Evolutionary conservation across 2,888 invertebrate genomes (phyloP), one percentile per base, ranked within the genome.

Genomic region (Eupithecia inturbata): DNA sequence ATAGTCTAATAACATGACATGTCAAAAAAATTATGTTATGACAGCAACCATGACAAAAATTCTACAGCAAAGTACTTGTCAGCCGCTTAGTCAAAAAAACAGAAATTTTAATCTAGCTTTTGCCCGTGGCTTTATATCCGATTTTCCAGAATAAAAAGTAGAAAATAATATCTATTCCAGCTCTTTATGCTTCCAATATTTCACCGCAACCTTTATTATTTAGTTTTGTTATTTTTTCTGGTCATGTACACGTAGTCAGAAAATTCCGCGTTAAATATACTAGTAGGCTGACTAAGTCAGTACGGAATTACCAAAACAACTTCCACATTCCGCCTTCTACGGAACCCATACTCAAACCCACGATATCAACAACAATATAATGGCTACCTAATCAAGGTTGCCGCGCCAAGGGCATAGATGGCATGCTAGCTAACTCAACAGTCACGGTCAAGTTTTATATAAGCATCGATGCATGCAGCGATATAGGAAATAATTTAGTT

Each of bases 351-450:
- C 9, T 22, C 22, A 31, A 62, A 62, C 2, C 62, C 7, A 62
- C 19, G 31, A 10, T 62, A 28, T 62, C 62, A 31, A 31, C 31
- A 28, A 60, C 28, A 62, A 3, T 10, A 39, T 66, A 66, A 66
- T 66, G 39, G 66, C 26, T 22, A 16, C 66, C n/a, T 19, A 31
- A 62, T 62, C 62, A 79, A 81, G 80, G 80, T 70, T 70, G 70
- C 69, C 41, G 69, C 80, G 78, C 78, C 84, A 87, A 87, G 87
- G 88, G 77, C 83, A 75, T 5, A 53, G 39, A 73, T 87, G 75
- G 87, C 87, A 87, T 87, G 88, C 62, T 53, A 71, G 75, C 75
- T 83, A 82, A 83, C 84, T 81, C 76, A 72, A 72, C 76, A 80
- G 79, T 81, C 78, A 81, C 78, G 79, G 79, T 76, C 78, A 75